Conservation (phyloP, 2,888 invertebrate genomes). For the Cosmia trapezina region DNA sequence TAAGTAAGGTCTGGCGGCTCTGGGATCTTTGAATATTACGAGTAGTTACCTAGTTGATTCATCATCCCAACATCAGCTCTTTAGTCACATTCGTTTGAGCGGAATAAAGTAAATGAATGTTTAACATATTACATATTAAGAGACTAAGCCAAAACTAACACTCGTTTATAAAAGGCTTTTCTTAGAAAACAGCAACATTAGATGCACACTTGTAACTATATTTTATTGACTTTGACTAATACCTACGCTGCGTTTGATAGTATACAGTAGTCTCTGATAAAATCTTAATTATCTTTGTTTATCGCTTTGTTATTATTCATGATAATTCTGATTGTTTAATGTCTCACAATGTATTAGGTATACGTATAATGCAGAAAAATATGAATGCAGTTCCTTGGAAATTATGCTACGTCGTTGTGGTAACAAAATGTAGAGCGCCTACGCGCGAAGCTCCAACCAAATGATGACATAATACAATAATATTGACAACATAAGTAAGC, state of each 20-base stretch:
- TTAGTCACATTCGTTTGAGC: slow-evolving; percentile 37
- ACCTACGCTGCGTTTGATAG: slow-evolving; percentile 25
- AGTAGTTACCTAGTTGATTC: neutral
- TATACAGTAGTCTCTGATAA: slow-evolving; percentile 64
- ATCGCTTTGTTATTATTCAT: slow-evolving; percentile 46
- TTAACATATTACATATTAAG: slow-evolving; percentile 24
- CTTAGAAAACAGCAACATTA: slow-evolving; percentile 54
- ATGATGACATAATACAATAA: too few relatives aligned
- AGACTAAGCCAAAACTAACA: slow-evolving; percentile 35
- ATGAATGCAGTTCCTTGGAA: slow-evolving; percentile 30
- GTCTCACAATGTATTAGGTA: slow-evolving; percentile 39
- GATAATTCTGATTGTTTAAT: slow-evolving; percentile 46
- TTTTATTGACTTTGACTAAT: slow-evolving; percentile 60
- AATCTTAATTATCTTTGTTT: slow-evolving; percentile 48
- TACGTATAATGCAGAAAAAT: neutral
- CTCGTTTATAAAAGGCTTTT: slow-evolving; percentile 54
- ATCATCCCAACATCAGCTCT: neutral
- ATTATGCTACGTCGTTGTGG: neutral
- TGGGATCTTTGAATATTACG: too few relatives aligned
- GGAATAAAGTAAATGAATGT: slow-evolving; percentile 20
- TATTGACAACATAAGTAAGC: neutral
- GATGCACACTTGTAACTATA: slow-evolving; percentile 36
- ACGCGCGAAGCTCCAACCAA: neutral
- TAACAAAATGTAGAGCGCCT: neutral
- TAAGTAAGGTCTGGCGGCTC: too few relatives aligned